Evolutionary conservation across 2,113 vertebrate species (phyloP), one percentile per base, ranked within the genome.

Genomic region (Leucoraja erinaceus): DNA sequence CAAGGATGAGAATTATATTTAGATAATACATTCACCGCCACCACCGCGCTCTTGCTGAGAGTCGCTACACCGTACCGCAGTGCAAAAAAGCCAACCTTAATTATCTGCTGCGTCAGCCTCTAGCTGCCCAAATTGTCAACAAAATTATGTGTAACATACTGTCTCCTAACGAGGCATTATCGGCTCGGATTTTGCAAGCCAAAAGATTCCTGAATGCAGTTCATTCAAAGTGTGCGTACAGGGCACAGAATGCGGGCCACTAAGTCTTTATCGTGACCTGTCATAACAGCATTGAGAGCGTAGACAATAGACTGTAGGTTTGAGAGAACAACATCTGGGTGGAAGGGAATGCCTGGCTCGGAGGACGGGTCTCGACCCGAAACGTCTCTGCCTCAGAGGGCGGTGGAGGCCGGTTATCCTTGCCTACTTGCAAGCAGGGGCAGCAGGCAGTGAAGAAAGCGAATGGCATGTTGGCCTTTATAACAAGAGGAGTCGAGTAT

Each of bases 1-100:
- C 90, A 91, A 68, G 90, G 68, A 91, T 91, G 90, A 72, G 68
- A 91, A 72, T 91, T 91, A 91, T 91, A 91, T 91, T 91, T 91
- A 91, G 90, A 91, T 91, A 91, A 91, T 91, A 38, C 72, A 91
- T 91, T 91, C 90, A 72, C 90, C 90, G 38, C 88, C 66, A 38
- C 88, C 66, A 47, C 68, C 68, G 16, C 28, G 47, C 68, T 72
- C 25, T 91, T 72, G 31, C 68, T 38, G 66, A 91, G 90, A 72
- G 38, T 38, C 38, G 10, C 90, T 74, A 91, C 68, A 91, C 66
- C 25, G 54, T 68, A 91, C 90, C 90, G 38, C 68, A 91, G 68
- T 91, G 72, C 90, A 72, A 91, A 91, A 47, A 91, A 91, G 90
- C 72, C 90, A 91, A 74, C 90, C 66, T 91, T 91, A 91, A 91